A percentile compares a stretch with the other conserved stretches of the same genome.
These are phyloP conservation scores for Leistus spinibarbis DNA, from an alignment of 2,888 invertebrate genomes.

Conservation along the genomic window DNA sequence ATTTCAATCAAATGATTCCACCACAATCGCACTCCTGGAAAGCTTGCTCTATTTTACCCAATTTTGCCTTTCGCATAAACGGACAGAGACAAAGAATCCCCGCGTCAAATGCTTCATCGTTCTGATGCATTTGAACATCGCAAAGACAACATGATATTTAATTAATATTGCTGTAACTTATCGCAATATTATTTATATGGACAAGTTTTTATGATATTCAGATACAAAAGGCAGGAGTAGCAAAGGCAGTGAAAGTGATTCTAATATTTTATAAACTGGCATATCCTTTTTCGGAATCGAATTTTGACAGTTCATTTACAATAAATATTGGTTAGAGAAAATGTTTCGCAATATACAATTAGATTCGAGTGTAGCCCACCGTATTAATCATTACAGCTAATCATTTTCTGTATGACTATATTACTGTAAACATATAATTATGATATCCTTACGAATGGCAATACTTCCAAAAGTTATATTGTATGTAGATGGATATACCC, in stretches of 20 bases:
- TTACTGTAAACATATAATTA: not conserved
- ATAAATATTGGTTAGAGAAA: slow-evolving; percentile 14
- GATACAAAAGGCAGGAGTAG: not conserved
- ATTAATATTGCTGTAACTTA: not conserved
- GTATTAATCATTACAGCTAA: not conserved
- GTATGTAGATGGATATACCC: not conserved
- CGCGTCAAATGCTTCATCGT: no score
- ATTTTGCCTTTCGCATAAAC: no score
- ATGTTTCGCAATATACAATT: slow-evolving; percentile 5
- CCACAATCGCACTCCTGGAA: no score
- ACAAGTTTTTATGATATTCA: slow-evolving; percentile 4
- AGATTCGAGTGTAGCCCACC: not conserved
- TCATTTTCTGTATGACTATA: not conserved
- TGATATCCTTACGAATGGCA: not conserved
- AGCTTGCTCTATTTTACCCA: no score
- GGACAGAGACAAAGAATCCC: no score
- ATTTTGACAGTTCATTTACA: slow-evolving; percentile 24
- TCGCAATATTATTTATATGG: not conserved
- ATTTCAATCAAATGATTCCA: not conserved
- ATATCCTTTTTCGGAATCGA: slow-evolving; percentile 13
- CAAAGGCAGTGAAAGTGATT: slow-evolving; percentile 14
- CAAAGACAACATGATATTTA: slow-evolving; percentile 12
- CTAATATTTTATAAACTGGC: slow-evolving; percentile 6
- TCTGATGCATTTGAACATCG: no score
- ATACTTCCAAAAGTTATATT: not conserved